These are phyloP conservation scores for Onychomys leucogaster DNA, from an alignment of 2,797 vertebrate genomes.

Conservation along the genomic window DNA sequence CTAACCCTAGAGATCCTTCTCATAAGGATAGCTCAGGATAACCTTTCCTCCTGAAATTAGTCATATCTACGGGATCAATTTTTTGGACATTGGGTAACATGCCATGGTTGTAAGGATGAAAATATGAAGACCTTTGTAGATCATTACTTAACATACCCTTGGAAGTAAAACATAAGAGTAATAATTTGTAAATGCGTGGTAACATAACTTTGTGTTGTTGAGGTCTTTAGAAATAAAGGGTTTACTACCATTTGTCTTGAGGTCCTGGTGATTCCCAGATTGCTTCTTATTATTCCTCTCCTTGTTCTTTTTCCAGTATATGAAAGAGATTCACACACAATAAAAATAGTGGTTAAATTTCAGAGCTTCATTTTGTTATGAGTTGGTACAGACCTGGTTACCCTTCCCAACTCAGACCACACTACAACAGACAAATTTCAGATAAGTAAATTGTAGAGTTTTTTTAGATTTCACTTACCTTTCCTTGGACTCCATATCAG, in stretches of 20 bases:
- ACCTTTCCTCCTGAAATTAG: not conserved
- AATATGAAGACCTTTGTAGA: not conserved
- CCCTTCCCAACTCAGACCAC: too few species aligned
- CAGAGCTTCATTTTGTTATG: not conserved
- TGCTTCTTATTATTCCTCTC: not conserved
- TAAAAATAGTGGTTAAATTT: not conserved
- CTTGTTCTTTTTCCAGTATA: too few species aligned
- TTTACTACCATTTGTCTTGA: not conserved
- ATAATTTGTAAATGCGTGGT: not conserved
- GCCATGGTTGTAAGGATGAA: not conserved
- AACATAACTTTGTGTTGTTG: not conserved
- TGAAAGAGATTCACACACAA: not conserved
- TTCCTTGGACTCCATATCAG: not conserved
- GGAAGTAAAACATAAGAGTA: not conserved
- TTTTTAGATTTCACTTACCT: not conserved
- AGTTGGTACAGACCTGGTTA: not conserved
- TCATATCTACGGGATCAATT: not conserved
- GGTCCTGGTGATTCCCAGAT: not conserved
- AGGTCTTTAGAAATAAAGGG: not conserved
- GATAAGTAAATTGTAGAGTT: not conserved
- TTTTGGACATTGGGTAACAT: not conserved
- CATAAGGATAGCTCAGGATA: not conserved
- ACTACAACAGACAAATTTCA: not conserved
- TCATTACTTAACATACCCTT: not conserved
- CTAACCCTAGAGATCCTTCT: not conserved